Evolutionary conservation across 2,797 vertebrate species (phyloP), one percentile per base, ranked within the genome.

Genomic region (Characodon lateralis): DNA sequence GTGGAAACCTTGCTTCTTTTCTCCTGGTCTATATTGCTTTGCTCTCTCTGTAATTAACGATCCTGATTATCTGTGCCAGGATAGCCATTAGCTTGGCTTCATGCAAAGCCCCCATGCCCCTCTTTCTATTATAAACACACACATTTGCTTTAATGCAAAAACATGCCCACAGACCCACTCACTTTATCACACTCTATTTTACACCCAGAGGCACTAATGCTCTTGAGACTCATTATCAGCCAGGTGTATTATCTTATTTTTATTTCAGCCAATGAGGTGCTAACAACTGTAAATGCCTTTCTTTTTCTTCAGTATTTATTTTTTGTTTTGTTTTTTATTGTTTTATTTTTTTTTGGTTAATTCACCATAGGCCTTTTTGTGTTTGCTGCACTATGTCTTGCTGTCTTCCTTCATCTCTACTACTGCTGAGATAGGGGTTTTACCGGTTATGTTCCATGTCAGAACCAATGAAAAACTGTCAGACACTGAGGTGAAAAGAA

Each of bases 181-280:
- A 76, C 74, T 69, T 74, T 51, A 58, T 56, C 68, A 39, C 78
- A 61, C 56, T 50, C 55, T 78, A 66, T 72, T 22, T 63, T 31
- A 73, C 82, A 78, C 73, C 20, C 61, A 46, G 24, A 79, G 76
- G 58, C 77, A 78, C 71, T 71, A 84, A 92, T 80, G 78, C 92
- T 86, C 92, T 79, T 31, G 89, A 91, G 93, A 94, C 92, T 94
- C 92, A 95, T 95, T 94, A 95, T 90, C 89, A 92, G 84, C 90
- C 92, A 93, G 87, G 90, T 93, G 92, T 91, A 87, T 89, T 84
- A 88, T 90, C 87, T 81, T 89, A 89, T 90, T 91, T 93, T 95
- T 94, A 94, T 93, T 91, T 93, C 89, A 88, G 83, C 91, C 86
- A 92, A 76, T 87, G 86, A 92, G 84, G 83, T 85, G 89, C 88